Evolutionary conservation across 30 jellyfish, hydroid and myxozoan genomes (phyloP), one percentile per base, ranked within the genome.

Genomic region (Cassiopea andromeda): DNA sequence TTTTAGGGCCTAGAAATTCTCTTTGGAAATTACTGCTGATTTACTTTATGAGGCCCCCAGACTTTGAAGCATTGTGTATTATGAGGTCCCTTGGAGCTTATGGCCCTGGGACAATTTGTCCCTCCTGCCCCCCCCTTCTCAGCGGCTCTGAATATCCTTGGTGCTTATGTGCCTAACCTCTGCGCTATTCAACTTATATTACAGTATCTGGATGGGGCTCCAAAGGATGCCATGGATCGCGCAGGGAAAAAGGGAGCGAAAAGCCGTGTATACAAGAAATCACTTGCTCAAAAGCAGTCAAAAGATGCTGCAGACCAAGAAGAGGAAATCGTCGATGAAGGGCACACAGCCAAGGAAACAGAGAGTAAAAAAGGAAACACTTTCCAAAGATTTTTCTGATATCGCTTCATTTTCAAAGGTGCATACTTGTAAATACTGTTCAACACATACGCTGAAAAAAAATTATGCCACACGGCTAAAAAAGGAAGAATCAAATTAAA

Each of bases 191-290:
- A 13, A 17, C 27, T 69, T 43, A 60, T 48, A 1, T 74, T 85
- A 13, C 64, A 85, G 93, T 85, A 2, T 46, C 7, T 48, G 18
- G 93, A 85, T 7, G 73, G 77, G 7, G 44, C 54, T 59, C 88
- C 93, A 44, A 75, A 75, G 75, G 93, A 75, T 10, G 67, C 75
- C 48, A 74, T 85, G 44, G 93, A 85, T 17, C 87, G 88, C 38
- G 50, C 49, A 2, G 1, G 75, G 64, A 85, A 85, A 69, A 85
- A 85, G 57, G 82, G 75, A 0, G 1, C 93, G 27, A 85, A 85
- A 75, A 46, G 68, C 77, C 75, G 74, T 6, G 49, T 77, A 27
- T 18, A 60, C 46, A 83, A 83, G 84, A 83, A 83, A 19, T 60
- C 79, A 17, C 44, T 18, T 2, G 77, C 85, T 4, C 77, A 46